A percentile compares a stretch with the other conserved stretches of the same genome.
These are phyloP conservation scores for Xenotilapia longispinis DNA, from an alignment of 2,113 vertebrate species.

Conservation along the genomic window DNA sequence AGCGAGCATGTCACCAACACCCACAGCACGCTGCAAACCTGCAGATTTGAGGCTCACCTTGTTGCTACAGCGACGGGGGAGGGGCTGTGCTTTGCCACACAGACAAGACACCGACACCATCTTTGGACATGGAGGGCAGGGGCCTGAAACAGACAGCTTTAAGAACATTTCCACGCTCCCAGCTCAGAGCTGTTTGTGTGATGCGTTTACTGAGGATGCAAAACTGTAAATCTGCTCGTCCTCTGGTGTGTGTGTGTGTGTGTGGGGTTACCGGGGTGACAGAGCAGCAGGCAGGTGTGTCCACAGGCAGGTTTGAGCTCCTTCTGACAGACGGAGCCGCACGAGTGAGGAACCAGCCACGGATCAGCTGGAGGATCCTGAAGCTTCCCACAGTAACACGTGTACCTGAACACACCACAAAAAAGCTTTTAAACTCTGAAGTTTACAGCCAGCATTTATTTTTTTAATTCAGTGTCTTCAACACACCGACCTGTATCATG, in stretches of 20 bases:
- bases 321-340: conserved; percentile 89
- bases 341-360: conserved; percentile 96
- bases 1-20: rapidly evolving
- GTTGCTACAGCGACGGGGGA: conserved; percentile 89
- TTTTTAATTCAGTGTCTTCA: rapidly evolving
- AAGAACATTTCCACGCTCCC: rapidly evolving
- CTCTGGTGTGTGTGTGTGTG: neutral
- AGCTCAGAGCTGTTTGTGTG: neutral
- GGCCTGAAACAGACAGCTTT: conserved; percentile 65
- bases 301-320: conserved; percentile 87
- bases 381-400: conserved; percentile 92
- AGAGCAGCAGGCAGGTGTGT: conserved; percentile 92
- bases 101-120: conserved; percentile 87
- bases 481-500: rapidly evolving
- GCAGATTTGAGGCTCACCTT: conserved; percentile 46
- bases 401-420: conserved; percentile 68
- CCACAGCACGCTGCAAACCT: neutral
- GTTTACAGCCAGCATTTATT: neutral
- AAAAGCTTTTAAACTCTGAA: neutral
- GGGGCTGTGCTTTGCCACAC: conserved; percentile 83
- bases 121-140: conserved; percentile 94
- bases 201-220: rapidly evolving
- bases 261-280: conserved; percentile 84
- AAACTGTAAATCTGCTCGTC: neutral
- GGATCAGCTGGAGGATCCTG: conserved; percentile 87